phyloP scores from a whole-genome alignment of 1,140 invertebrate species.

The Caerostris darwini region DNA sequence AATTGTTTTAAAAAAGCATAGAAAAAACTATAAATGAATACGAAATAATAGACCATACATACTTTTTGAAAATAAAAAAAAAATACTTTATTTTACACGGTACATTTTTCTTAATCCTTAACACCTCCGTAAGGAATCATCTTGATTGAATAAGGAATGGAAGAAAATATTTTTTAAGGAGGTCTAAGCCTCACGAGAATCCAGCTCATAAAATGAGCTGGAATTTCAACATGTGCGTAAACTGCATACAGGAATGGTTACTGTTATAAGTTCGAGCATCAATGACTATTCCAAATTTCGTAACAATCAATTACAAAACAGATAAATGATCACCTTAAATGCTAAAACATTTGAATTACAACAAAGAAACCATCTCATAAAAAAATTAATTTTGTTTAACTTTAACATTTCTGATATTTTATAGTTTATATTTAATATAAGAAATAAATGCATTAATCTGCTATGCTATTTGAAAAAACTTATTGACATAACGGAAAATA shows the following conservation, averaged over 20 bases:
- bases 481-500: no score
- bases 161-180: background rate
- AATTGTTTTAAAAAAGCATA: no score
- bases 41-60: background rate
- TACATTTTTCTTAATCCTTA: conserved; percentile 32
- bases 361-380: background rate
- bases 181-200: background rate
- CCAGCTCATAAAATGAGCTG: background rate
- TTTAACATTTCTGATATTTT: no score
- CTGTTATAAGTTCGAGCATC: background rate
- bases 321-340: background rate
- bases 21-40: no score
- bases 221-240: background rate
- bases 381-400: no score
- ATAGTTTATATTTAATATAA: no score
- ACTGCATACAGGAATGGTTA: background rate
- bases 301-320: conserved; percentile 22
- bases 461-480: no score
- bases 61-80: conserved; percentile 23
- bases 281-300: conserved; percentile 20
- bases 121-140: background rate
- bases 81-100: conserved; percentile 7
- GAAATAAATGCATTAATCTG: no score
- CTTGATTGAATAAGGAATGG: conserved; percentile 16
- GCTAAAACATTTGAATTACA: background rate